Conservation (phyloP, 2,113 vertebrate genomes). For the Neomonachus schauinslandi region DNA sequence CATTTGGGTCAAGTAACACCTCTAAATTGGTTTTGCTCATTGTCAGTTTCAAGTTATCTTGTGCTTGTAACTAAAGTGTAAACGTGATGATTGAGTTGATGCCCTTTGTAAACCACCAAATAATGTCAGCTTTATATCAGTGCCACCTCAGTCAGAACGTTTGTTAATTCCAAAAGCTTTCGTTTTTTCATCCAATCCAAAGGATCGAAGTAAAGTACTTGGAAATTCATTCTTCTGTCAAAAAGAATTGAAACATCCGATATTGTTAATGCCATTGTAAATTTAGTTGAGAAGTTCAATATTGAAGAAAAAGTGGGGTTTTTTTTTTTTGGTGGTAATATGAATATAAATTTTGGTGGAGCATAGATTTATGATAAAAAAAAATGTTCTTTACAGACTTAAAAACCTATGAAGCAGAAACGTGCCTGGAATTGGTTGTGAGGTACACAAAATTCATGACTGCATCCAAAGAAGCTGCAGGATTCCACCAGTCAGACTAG, state of each 20-base stretch:
- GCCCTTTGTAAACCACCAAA: neutral
- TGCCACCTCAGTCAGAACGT: neutral
- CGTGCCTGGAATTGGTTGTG: neutral
- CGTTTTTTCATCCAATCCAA: neutral
- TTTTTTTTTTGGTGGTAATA: neutral
- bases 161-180: neutral
- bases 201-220: neutral
- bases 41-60: neutral
- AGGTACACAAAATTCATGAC: neutral
- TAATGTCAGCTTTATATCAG: neutral
- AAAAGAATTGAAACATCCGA: neutral
- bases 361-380: neutral
- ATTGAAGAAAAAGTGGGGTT: neutral
- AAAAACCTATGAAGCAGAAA: neutral
- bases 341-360: neutral
- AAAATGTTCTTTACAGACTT: neutral
- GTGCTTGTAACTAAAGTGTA: neutral
- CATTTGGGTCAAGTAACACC: neutral
- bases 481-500: neutral
- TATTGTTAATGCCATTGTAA: neutral
- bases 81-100: neutral
- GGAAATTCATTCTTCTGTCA: neutral
- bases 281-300: slow-evolving; percentile 24
- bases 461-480: neutral
- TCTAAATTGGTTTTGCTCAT: neutral